Percentiles rank a stretch among this genome's conserved stretches.
These are phyloP conservation scores for Acipenser transmontanus DNA, from an alignment of 2,797 vertebrate species.

Conservation along the genomic window DNA sequence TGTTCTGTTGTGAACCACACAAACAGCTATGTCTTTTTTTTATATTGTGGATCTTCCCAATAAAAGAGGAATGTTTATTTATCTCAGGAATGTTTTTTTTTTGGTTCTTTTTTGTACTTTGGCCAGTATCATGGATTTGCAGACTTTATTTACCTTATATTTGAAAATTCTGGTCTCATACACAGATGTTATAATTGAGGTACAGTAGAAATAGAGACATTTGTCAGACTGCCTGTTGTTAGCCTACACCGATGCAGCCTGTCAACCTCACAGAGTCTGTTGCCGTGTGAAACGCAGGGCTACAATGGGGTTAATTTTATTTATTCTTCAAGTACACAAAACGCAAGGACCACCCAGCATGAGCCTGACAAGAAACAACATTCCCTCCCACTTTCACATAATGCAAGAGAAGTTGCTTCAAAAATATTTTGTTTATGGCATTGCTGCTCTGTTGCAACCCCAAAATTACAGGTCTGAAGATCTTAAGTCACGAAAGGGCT, in stretches of 20 bases:
- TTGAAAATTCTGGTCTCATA: background rate
- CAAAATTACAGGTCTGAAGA: constrained; percentile 70
- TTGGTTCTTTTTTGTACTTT: constrained; percentile 5
- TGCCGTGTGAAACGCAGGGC: constrained; percentile 47
- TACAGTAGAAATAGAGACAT: background rate
- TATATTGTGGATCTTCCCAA: constrained; percentile 40
- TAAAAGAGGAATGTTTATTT: constrained; percentile 50
- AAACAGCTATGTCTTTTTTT: constrained; percentile 34
- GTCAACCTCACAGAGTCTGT: constrained; percentile 38
- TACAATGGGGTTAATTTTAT: constrained; percentile 70
- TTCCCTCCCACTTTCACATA: constrained; percentile 21
- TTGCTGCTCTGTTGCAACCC: constrained; percentile 53
- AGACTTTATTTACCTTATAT: background rate
- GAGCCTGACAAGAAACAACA: constrained; percentile 62
- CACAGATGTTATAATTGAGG: background rate
- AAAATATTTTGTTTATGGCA: constrained; percentile 50
- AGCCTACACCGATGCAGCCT: constrained; percentile 27
- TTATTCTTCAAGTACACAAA: constrained; percentile 60
- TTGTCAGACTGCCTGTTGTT: constrained; percentile 20
- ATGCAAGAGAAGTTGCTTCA: constrained; percentile 27
- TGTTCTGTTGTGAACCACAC: no score
- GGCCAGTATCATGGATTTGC: background rate
- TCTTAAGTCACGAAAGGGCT: constrained; percentile 51
- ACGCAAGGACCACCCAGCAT: constrained; percentile 68
- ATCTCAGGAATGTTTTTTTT: constrained; percentile 18